Evolutionary conservation across 2,113 vertebrate species (phyloP).

Genomic region (Xiphophorus maculatus): DNA sequence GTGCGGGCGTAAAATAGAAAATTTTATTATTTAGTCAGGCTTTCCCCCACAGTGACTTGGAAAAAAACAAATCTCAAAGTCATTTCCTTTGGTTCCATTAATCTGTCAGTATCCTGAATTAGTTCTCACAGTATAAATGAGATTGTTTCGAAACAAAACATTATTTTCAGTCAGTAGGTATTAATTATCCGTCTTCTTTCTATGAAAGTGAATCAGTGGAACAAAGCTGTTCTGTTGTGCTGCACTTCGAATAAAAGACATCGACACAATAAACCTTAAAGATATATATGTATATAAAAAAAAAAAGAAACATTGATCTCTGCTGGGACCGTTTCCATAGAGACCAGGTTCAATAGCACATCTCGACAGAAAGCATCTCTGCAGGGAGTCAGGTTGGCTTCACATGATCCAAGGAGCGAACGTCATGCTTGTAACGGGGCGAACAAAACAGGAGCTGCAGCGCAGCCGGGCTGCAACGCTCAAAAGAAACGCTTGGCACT

Average conservation of each 20-base stretch:
- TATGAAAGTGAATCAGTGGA: slow-evolving; percentile 18
- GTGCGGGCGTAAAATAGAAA: neutral
- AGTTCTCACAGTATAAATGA: slow-evolving; percentile 26
- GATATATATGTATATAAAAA: neutral
- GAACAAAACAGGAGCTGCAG: slow-evolving; percentile 3
- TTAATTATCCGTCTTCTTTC: neutral
- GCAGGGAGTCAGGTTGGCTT: slow-evolving; percentile 13
- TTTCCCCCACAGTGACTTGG: slow-evolving; percentile 1
- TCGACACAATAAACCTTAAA: slow-evolving; percentile 2
- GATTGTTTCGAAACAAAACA: slow-evolving; percentile 9
- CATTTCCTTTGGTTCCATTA: slow-evolving; percentile 20
- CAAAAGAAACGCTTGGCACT: slow-evolving; percentile 59
- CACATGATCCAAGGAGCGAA: slow-evolving; percentile 16
- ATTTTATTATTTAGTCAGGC: neutral
- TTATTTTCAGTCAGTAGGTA: slow-evolving; percentile 47
- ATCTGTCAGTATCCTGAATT: slow-evolving; percentile 15
- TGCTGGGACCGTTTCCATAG: slow-evolving; percentile 40
- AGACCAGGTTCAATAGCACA: slow-evolving; percentile 22
- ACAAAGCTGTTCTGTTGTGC: slow-evolving; percentile 18
- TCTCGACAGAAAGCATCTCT: slow-evolving; percentile 31
- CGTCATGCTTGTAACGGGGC: slow-evolving; percentile 1
- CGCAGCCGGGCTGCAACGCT: slow-evolving; percentile 33
- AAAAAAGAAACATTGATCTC: slow-evolving; percentile 12
- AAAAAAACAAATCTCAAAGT: slow-evolving; percentile 23
- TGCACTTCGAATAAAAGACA: slow-evolving; percentile 15